Evolutionary conservation across 1,140 invertebrate species (phyloP).

Genomic region (Trachymyrmex cornetzi): DNA sequence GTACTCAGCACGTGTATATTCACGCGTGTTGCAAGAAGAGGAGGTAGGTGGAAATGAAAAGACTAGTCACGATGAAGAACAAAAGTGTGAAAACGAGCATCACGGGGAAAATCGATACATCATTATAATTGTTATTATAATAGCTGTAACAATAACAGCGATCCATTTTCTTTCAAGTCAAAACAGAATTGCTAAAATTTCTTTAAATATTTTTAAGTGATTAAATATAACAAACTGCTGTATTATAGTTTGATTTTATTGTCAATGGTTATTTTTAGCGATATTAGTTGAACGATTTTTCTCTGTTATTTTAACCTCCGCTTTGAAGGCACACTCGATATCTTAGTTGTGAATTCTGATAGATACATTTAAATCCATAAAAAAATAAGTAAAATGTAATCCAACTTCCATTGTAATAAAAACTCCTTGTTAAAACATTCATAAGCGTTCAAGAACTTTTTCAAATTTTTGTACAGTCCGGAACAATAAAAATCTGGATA

Average conservation of each 20-base stretch:
- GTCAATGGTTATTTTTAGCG: background rate
- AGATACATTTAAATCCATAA: no score
- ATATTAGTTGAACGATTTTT: background rate
- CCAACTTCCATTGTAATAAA: no score
- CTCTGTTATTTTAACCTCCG: background rate
- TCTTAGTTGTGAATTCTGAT: no score
- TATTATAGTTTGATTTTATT: background rate
- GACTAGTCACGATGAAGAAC: background rate
- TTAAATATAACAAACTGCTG: background rate
- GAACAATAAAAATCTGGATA: no score
- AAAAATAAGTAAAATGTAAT: no score
- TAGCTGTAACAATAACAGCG: background rate
- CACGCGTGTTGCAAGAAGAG: conserved; percentile 15
- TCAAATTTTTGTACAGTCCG: no score
- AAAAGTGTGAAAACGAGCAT: background rate
- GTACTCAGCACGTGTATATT: conserved; percentile 57
- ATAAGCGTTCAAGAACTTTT: no score
- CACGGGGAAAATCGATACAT: background rate
- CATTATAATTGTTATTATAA: background rate
- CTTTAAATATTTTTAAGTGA: background rate
- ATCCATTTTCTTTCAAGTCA: background rate
- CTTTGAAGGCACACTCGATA: no score
- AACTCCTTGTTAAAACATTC: no score
- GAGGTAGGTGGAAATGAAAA: background rate
- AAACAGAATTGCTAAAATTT: background rate